Evolutionary conservation across 2,888 invertebrate genomes (phyloP), one percentile per base, ranked within the genome.

Genomic region (Synergus japonicus): DNA sequence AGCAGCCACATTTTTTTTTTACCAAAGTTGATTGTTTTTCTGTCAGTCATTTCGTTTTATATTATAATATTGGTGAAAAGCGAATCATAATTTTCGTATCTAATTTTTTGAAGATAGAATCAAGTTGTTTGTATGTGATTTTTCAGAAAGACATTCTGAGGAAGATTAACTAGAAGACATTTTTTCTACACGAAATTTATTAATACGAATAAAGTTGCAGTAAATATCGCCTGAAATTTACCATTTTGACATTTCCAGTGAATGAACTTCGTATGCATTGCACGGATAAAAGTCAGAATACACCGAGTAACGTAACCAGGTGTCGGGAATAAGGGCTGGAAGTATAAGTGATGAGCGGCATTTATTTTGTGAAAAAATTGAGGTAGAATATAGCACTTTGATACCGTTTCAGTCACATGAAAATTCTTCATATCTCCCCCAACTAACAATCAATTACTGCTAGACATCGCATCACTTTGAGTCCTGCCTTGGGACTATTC

Each of bases 291-390:
- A 67, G 22, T 46, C 46, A 18, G 44, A 67, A 67, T 67, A 29
- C 12, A 18, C 18, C 13, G 22, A 67, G 22, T 22, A 22, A 67
- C 4, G 67, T 67, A 44, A 67, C 67, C 13, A 46, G 44, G 18
- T 18, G 46, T 12, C 46, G 22, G 46, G 67, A 67, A 67, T 67
- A 67, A 67, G 67, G 46, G 67, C 0, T 67, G 67, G 22, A 22
- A 67, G 43, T 46, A 67, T 67, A 67, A 67, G 18, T 44, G 46
- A 46, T 67, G 67, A 67, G 67, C 22, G 67, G 2, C 18, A 67
- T 67, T 44, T 67, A 67, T 46, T 67, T 46, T 12, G 3, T 43
- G 43, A 22, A 67, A 66, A 67, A 67, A 67, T 66, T 67, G 46
- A 22, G 46, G 46, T 18, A 44, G 46, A 22, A 67, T 67, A 67